Evolutionary conservation across 2,888 invertebrate genomes (phyloP), one percentile per base, ranked within the genome.

Genomic region (Epinotia nisella): DNA sequence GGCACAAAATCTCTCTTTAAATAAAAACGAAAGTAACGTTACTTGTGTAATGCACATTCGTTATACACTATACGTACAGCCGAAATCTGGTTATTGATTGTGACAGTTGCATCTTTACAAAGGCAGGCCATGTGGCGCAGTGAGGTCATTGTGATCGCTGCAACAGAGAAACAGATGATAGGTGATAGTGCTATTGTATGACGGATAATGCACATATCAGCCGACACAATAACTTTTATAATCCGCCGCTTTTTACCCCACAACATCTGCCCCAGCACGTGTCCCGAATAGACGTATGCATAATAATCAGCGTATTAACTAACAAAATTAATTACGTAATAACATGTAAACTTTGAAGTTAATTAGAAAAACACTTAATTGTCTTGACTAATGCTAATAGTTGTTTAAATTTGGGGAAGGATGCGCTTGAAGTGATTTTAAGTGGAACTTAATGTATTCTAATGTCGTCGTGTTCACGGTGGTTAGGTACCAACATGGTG

Each of bases 351-450:
- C 83, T 85, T 81, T 64, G 76, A 84, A 81, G 82, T 82, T 89
- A 88, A 91, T 91, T 88, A 89, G 79, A 72, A 82, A 85, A 84
- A 83, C 83, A 83, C 81, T 85, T 83, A 82, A 86, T 85, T 85
- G 82, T 76, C 77, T 76, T 61, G 76, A 76, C 76, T 81, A 82
- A 88, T 81, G 79, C 78, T 81, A 84, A 87, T 86, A 87, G 78
- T 77, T 80, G 78, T 83, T 83, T 82, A 79, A 83, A 84, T 82
- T 85, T 81, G 81, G 77, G 81, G 81, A 78, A 81, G 82, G 77
- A 76, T 78, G 71, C 74, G 80, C 84, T 82, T 85, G 76, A 77
- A 78, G 71, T 72, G 81, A 82, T 81, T 85, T 78, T 77, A 74
- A 83, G 82, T 83, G 82, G 76, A 80, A 82, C 79, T 78, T 82